Percentiles rank a stretch among this genome's conserved stretches.
Conservation (phyloP, 2,888 invertebrate genomes). For the Brachynemurus nebulosus region DNA sequence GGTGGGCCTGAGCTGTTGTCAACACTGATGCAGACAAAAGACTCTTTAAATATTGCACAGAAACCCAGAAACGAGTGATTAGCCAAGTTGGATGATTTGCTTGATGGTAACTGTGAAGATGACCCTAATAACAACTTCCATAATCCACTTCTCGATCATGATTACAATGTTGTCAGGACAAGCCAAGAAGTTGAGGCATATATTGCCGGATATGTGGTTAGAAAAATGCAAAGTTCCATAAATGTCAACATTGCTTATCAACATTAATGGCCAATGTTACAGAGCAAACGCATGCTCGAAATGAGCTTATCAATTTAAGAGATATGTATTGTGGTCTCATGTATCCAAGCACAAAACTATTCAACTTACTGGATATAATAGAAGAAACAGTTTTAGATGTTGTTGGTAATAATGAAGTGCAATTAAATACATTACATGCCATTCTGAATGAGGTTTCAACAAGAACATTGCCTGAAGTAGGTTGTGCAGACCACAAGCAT, state of each 20-base stretch:
- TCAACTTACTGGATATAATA: too few relatives aligned
- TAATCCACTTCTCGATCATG: conserved; percentile 8
- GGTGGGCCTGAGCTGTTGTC: conserved; percentile 13
- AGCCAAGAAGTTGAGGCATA: conserved; percentile 13
- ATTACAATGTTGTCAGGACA: conserved; percentile 12
- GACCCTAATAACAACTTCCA: background rate
- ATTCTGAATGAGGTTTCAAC: too few relatives aligned
- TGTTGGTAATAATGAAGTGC: too few relatives aligned
- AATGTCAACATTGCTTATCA: background rate
- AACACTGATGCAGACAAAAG: conserved; percentile 10
- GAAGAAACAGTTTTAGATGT: too few relatives aligned
- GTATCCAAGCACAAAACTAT: too few relatives aligned
- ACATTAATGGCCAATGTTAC: background rate
- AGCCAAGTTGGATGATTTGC: background rate
- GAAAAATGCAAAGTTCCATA: conserved; percentile 20
- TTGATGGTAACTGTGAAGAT: background rate
- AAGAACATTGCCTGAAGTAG: too few relatives aligned
- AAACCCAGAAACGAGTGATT: background rate
- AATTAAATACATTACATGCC: too few relatives aligned
- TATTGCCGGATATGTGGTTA: conserved; percentile 19
- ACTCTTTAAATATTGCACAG: background rate
- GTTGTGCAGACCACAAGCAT: too few relatives aligned
- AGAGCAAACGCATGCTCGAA: background rate
- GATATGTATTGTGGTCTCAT: background rate
- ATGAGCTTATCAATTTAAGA: background rate